phyloP scores from a whole-genome alignment of 1,140 invertebrate species.

The Drosophila teissieri region DNA sequence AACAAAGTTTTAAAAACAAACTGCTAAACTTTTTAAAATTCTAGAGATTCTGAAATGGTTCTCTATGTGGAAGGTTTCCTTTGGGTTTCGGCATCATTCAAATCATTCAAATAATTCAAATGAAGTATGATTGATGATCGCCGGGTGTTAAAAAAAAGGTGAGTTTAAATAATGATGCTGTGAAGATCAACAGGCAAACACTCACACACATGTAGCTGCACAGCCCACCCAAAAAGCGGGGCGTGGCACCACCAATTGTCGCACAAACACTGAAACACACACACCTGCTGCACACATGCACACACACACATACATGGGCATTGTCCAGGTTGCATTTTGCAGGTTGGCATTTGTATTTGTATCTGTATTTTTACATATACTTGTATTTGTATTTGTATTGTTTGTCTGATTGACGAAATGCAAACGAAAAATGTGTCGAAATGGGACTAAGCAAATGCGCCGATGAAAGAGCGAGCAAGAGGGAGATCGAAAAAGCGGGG shows the following conservation, averaged over 20 bases:
- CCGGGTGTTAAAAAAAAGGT: constrained; percentile 11
- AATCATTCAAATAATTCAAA: not conserved
- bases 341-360: constrained; percentile 51
- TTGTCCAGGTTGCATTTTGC: constrained; percentile 68
- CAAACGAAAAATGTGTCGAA: constrained; percentile 83
- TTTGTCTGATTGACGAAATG: constrained; percentile 82
- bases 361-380: constrained; percentile 25
- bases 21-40: too few relatives aligned
- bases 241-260: constrained; percentile 73
- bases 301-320: constrained; percentile 17
- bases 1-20: too few relatives aligned
- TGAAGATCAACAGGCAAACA: constrained; percentile 4
- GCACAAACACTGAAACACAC: constrained; percentile 11
- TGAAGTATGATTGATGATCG: constrained; percentile 7
- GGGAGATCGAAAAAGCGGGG: constrained; percentile 4
- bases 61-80: not conserved
- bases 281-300: not conserved
- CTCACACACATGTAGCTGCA: constrained; percentile 26
- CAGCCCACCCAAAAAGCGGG: constrained; percentile 69
- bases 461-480: constrained; percentile 23
- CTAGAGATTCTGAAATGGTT: not conserved
- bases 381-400: constrained; percentile 42
- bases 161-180: constrained; percentile 11
- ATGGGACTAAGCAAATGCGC: constrained; percentile 77
- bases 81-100: too few relatives aligned